Conservation (phyloP, 2,888 invertebrate species). For the Pollenia labialis region DNA sequence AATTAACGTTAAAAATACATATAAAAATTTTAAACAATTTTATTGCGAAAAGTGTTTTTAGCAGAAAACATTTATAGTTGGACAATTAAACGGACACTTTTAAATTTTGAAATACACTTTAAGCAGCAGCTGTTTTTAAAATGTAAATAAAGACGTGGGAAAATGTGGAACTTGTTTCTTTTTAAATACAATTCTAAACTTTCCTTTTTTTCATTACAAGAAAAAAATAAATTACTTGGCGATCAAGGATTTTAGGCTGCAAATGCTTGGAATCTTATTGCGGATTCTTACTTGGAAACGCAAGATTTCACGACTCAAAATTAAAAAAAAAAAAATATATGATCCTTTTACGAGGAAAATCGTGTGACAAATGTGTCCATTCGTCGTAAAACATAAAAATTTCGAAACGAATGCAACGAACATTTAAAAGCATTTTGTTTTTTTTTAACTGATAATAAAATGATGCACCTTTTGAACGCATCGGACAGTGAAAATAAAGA, state of each 20-base stretch:
- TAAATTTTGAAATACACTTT: background rate
- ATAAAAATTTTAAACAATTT: constrained; percentile 11
- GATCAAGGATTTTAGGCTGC: background rate
- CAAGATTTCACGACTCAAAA: no score
- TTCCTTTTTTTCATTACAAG: background rate
- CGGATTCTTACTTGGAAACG: no score
- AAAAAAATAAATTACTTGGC: background rate
- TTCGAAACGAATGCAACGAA: no score
- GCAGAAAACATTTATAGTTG: background rate
- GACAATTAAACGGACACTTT: constrained; percentile 7
- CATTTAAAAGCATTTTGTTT: no score
- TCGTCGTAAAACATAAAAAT: no score
- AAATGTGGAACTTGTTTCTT: constrained; percentile 74
- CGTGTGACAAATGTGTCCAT: no score
- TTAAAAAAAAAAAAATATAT: no score
- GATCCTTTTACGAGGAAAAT: no score
- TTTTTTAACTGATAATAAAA: no score
- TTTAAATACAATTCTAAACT: background rate
- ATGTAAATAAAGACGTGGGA: constrained; percentile 75
- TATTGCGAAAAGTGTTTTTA: background rate
- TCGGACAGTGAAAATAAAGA: no score
- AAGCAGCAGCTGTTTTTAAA: constrained; percentile 11
- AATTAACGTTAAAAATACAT: constrained; percentile 38
- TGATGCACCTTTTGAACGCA: no score
- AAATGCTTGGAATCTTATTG: no score